Evolutionary conservation across 2,113 vertebrate species (phyloP).

Genomic region (Pollimyrus isidori): DNA sequence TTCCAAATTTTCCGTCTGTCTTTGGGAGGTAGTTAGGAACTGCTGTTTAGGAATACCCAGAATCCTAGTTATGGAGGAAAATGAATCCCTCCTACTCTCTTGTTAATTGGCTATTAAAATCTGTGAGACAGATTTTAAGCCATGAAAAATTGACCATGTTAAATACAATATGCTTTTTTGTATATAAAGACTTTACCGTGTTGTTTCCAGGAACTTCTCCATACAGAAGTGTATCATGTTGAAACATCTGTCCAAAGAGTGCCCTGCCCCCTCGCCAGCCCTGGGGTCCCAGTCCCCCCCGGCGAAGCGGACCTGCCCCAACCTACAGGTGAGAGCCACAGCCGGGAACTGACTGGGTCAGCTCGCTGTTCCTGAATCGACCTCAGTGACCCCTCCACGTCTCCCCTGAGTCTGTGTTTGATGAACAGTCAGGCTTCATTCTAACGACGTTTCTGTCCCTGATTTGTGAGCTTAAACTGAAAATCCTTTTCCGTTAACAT

Average conservation of each 20-base stretch:
- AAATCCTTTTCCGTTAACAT: conserved; percentile 51
- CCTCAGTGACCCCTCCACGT: background rate
- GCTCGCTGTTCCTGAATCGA: background rate
- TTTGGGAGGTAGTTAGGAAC: background rate
- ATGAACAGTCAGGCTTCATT: background rate
- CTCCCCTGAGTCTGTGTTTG: background rate
- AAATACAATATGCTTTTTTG: background rate
- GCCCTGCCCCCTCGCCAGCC: conserved; percentile 45
- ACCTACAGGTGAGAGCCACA: conserved; percentile 68
- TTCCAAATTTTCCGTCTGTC: background rate
- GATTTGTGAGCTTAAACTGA: conserved; percentile 16
- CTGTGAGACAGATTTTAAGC: background rate
- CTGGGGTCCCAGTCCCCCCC: conserved; percentile 73
- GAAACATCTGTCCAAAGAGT: conserved; percentile 80
- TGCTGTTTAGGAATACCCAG: background rate
- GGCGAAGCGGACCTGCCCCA: conserved; percentile 76
- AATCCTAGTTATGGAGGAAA: background rate
- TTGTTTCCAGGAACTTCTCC: conserved; percentile 58
- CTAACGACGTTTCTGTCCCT: background rate
- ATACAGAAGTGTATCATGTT: conserved; percentile 76
- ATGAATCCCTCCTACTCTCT: background rate
- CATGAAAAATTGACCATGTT: background rate
- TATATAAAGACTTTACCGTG: background rate
- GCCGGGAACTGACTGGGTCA: no score
- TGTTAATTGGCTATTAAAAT: background rate